phyloP scores from a whole-genome alignment of 2,113 vertebrate genomes.

The Ariopsis seemanni region DNA sequence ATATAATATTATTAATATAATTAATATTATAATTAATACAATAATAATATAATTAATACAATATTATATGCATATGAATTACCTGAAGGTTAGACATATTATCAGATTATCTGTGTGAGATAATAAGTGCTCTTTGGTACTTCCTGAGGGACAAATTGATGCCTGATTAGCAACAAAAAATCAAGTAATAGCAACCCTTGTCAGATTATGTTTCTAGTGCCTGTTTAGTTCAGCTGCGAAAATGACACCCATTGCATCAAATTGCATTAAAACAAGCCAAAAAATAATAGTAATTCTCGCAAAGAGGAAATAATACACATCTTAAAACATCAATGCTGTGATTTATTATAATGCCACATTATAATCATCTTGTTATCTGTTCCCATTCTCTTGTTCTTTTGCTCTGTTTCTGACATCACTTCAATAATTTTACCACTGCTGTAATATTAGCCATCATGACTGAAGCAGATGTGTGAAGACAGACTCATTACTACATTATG shows the following conservation, averaged over 20 bases:
- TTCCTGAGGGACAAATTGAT: background rate
- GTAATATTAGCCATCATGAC: conserved; percentile 53
- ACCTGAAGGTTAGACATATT: background rate
- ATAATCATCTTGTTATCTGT: background rate
- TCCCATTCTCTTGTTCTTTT: background rate
- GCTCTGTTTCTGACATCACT: conserved; percentile 36
- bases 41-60: too few species aligned
- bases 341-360: background rate
- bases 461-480: conserved; percentile 49
- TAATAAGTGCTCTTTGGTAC: background rate
- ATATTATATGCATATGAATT: background rate
- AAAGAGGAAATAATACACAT: background rate
- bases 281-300: background rate
- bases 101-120: background rate
- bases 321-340: background rate
- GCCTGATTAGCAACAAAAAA: background rate
- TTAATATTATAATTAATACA: too few species aligned
- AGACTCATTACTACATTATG: conserved; percentile 65
- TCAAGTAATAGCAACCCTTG: background rate
- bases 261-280: background rate
- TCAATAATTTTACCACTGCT: conserved; percentile 42
- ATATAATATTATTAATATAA: too few species aligned
- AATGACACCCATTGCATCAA: background rate
- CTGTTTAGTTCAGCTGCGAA: background rate
- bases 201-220: background rate